A percentile compares a stretch with the other conserved stretches of the same genome.
Evolutionary conservation across 2,113 vertebrate species (phyloP).

Genomic region (Paracanthobrama guichenoti): DNA sequence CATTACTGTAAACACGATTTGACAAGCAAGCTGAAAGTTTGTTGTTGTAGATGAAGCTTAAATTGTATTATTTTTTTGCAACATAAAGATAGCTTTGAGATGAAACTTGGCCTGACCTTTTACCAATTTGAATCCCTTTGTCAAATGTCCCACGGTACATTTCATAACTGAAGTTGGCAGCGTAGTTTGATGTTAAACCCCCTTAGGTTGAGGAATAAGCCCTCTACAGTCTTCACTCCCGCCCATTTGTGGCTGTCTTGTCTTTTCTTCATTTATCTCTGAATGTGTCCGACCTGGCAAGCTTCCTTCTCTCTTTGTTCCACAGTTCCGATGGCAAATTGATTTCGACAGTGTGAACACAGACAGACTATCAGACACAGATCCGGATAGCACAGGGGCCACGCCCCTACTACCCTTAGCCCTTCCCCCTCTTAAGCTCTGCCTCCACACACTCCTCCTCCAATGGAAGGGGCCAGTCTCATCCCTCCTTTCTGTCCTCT

Average conservation of each 20-base stretch:
- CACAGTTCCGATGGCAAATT: slow-evolving; percentile 97
- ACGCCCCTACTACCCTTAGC: slow-evolving; percentile 34
- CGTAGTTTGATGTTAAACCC: not conserved
- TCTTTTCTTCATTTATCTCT: slow-evolving; percentile 77
- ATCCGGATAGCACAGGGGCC: slow-evolving; percentile 81
- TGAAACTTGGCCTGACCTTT: not conserved
- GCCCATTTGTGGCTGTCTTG: slow-evolving; percentile 74
- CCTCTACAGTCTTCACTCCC: slow-evolving; percentile 53
- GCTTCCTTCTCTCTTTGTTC: slow-evolving; percentile 92
- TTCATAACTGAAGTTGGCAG: slow-evolving; percentile 14
- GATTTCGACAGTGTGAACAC: slow-evolving; percentile 99
- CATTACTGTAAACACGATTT: slow-evolving; percentile 4
- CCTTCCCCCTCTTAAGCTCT: slow-evolving; percentile 45
- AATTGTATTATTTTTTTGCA: not conserved
- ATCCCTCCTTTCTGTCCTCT: slow-evolving; percentile 74
- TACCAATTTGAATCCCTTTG: not conserved
- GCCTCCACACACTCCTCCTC: slow-evolving; percentile 39
- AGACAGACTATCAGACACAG: slow-evolving; percentile 82
- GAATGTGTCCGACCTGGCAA: slow-evolving; percentile 86
- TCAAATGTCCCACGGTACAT: not conserved
- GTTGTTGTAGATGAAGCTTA: not conserved
- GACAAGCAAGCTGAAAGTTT: not conserved
- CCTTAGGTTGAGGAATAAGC: slow-evolving; percentile 1
- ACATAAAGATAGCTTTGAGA: not conserved
- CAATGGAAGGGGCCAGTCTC: slow-evolving; percentile 55